phyloP scores from a whole-genome alignment of 1,140 invertebrate genomes.

The Drosophila equinoxialis region DNA sequence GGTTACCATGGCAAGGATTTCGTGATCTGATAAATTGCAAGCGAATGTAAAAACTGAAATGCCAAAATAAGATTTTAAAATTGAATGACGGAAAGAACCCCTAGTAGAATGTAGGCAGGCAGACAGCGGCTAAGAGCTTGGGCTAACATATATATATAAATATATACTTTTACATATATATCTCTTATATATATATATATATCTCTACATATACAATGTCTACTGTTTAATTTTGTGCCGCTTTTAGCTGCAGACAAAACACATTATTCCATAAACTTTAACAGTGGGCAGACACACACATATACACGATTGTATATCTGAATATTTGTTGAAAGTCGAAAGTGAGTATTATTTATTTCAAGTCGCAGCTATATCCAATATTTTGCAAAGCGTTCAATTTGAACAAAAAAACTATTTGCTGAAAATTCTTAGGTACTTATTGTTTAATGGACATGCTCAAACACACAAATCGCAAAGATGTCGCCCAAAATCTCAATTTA shows the following conservation, averaged over 20 bases:
- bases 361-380: background rate
- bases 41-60: conserved; percentile 38
- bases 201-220: background rate
- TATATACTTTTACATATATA: background rate
- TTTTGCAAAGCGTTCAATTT: background rate
- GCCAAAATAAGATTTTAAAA: conserved; percentile 30
- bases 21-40: conserved; percentile 30
- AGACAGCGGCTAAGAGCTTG: background rate
- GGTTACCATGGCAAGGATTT: conserved; percentile 35
- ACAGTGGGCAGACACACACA: background rate
- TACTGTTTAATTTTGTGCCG: background rate
- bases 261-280: background rate
- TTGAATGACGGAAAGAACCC: background rate
- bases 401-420: background rate
- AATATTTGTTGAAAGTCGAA: background rate
- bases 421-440: background rate
- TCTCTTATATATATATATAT: conserved; percentile 1
- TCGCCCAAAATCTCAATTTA: conserved; percentile 31
- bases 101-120: background rate
- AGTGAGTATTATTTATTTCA: background rate
- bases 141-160: background rate
- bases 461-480: conserved; percentile 3
- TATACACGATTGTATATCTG: background rate
- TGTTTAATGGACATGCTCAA: conserved; percentile 6
- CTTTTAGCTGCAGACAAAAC: background rate